phyloP scores from a whole-genome alignment of 2,888 invertebrate species.

The Crematogaster levior region DNA sequence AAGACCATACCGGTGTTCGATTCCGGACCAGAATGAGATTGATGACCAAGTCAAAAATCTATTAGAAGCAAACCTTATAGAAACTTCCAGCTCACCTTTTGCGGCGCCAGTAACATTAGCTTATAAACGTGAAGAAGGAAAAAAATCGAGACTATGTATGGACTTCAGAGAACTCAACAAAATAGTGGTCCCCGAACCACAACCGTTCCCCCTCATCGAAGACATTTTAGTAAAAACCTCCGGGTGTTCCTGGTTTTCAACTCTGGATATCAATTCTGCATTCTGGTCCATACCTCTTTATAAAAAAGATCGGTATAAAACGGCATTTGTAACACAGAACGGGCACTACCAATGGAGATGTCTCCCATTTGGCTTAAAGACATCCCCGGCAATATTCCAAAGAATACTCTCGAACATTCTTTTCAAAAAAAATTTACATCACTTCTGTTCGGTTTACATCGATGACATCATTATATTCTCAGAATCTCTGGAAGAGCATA shows the following conservation, averaged over 20 bases:
- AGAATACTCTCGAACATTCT: neutral
- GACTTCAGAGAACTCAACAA: no score
- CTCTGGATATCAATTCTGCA: neutral
- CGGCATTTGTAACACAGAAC: neutral
- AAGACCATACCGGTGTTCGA: no score
- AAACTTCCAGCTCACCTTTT: neutral
- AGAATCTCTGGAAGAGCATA: neutral
- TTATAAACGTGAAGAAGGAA: neutral
- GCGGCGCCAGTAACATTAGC: neutral
- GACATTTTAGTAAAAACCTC: neutral
- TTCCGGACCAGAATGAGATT: no score
- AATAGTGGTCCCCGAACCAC: neutral
- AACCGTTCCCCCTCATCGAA: neutral
- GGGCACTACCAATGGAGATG: neutral
- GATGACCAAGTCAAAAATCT: no score
- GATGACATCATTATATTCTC: neutral
- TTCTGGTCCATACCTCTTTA: constrained; percentile 1
- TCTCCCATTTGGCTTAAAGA: constrained; percentile 1
- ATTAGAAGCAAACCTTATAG: no score
- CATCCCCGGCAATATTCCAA: constrained; percentile 1
- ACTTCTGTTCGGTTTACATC: no score
- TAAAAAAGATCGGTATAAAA: neutral
- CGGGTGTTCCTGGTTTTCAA: neutral
- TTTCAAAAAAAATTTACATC: constrained; percentile 1
- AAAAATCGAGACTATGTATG: neutral